Conservation (phyloP, 2,888 invertebrate genomes). For the Morpho deidamia region DNA sequence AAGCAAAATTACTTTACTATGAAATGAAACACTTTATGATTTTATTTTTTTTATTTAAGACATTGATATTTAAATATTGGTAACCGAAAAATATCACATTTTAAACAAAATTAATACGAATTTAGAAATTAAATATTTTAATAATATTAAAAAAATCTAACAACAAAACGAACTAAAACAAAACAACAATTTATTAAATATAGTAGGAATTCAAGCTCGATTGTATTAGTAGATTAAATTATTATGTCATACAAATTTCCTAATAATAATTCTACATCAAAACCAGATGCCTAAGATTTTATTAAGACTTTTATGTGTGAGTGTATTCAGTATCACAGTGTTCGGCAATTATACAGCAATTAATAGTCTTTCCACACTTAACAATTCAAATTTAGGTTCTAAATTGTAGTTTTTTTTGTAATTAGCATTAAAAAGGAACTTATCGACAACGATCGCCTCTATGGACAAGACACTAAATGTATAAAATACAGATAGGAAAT, state of each 20-base stretch:
- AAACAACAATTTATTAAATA: slow-evolving; percentile 17
- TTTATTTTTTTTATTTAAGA: slow-evolving; percentile 32
- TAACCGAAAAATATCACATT: slow-evolving; percentile 45
- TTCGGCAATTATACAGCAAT: slow-evolving; percentile 30
- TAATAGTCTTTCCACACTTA: slow-evolving; percentile 9
- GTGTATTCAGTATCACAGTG: slow-evolving; percentile 40
- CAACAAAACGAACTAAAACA: slow-evolving; percentile 10
- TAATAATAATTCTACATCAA: slow-evolving; percentile 36
- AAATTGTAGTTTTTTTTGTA: not conserved
- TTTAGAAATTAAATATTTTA: slow-evolving; percentile 18
- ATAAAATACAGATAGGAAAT: too few species aligned
- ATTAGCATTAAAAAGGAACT: too few species aligned
- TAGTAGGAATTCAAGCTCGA: slow-evolving; percentile 48
- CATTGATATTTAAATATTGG: slow-evolving; percentile 33
- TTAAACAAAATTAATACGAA: slow-evolving; percentile 23
- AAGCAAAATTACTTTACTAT: not conserved
- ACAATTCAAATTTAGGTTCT: not conserved
- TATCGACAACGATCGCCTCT: too few species aligned
- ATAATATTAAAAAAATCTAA: slow-evolving; percentile 29
- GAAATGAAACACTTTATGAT: slow-evolving; percentile 24
- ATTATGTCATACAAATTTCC: slow-evolving; percentile 38
- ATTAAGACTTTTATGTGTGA: too few species aligned
- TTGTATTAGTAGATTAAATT: slow-evolving; percentile 32
- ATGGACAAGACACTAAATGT: too few species aligned
- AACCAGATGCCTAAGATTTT: slow-evolving; percentile 41